A percentile compares a stretch with the other conserved stretches of the same genome.
These are phyloP conservation scores for Idris sp. DNA, from an alignment of 1,140 invertebrate genomes.

Conservation along the genomic window DNA sequence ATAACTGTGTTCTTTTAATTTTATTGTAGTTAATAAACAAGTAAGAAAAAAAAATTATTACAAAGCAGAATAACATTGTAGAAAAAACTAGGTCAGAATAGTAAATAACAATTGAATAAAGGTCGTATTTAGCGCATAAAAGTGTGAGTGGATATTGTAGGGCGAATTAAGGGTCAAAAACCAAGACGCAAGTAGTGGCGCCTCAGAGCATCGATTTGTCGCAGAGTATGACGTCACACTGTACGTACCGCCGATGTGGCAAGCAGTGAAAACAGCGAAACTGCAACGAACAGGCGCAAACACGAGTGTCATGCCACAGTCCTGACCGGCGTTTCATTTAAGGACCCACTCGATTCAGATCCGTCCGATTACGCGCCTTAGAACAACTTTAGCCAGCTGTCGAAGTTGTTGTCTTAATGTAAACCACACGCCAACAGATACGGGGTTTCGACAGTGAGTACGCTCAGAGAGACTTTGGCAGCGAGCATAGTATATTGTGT, in stretches of 20 bases:
- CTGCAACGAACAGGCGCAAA: constrained; percentile 51
- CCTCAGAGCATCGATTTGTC: constrained; percentile 65
- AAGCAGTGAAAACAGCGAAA: constrained; percentile 53
- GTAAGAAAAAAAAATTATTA: no score
- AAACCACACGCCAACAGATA: constrained; percentile 16
- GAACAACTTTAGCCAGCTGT: constrained; percentile 24
- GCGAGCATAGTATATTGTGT: no score
- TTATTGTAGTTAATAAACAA: no score
- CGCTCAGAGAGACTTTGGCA: constrained; percentile 1
- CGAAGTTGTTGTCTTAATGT: constrained; percentile 5
- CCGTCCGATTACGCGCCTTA: constrained; percentile 51
- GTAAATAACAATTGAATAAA: constrained; percentile 18
- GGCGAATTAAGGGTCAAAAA: constrained; percentile 55
- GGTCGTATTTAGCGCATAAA: constrained; percentile 19
- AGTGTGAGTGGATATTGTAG: constrained; percentile 30
- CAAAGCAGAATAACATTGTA: no score
- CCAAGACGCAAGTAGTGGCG: constrained; percentile 53
- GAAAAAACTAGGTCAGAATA: constrained; percentile 26
- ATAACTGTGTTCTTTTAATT: no score
- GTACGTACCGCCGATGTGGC: constrained; percentile 56
- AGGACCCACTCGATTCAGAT: constrained; percentile 47
- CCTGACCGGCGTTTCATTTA: constrained; percentile 62
- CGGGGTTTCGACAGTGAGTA: constrained; percentile 37
- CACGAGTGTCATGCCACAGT: constrained; percentile 64
- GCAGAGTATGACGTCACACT: constrained; percentile 67